Conservation (phyloP, 2,113 vertebrate species). For the Rhinogobius similis region DNA sequence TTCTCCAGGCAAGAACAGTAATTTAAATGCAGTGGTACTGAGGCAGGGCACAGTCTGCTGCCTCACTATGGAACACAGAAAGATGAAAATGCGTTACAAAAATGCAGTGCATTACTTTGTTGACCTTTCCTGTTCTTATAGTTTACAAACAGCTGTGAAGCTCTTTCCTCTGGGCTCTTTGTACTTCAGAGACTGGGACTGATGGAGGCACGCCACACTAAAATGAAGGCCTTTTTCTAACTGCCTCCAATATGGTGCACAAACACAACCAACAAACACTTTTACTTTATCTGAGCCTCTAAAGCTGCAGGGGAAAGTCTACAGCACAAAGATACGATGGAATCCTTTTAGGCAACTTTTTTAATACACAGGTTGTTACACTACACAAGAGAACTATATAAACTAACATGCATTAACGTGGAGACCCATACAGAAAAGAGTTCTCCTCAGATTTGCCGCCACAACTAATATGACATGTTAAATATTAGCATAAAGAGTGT, state of each 20-base stretch:
- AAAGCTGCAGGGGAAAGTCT: conserved; percentile 51
- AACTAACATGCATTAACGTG: conserved; percentile 46
- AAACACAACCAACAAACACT: conserved; percentile 66
- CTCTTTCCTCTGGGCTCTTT: conserved; percentile 78
- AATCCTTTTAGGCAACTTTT: conserved; percentile 55
- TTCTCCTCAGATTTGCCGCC: conserved; percentile 31
- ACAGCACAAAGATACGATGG: conserved; percentile 54
- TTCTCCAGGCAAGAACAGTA: conserved; percentile 80
- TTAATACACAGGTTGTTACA: conserved; percentile 48
- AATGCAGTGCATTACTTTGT: conserved; percentile 74
- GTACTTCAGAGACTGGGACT: conserved; percentile 75
- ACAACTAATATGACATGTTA: conserved; percentile 26
- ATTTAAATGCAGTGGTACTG: conserved; percentile 78
- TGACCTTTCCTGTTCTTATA: conserved; percentile 79
- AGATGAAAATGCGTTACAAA: conserved; percentile 74
- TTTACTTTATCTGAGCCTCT: conserved; percentile 63
- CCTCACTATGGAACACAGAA: conserved; percentile 71
- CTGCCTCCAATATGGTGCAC: conserved; percentile 63
- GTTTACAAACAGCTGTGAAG: conserved; percentile 81
- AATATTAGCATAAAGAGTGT: conserved; percentile 24
- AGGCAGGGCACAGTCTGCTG: conserved; percentile 69
- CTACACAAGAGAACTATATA: conserved; percentile 45
- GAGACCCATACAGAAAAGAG: conserved; percentile 27
- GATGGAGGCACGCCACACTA: conserved; percentile 74
- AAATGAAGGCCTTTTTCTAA: conserved; percentile 74